Evolutionary conservation across 2,113 vertebrate genomes (phyloP).

Genomic region (Naja naja): DNA sequence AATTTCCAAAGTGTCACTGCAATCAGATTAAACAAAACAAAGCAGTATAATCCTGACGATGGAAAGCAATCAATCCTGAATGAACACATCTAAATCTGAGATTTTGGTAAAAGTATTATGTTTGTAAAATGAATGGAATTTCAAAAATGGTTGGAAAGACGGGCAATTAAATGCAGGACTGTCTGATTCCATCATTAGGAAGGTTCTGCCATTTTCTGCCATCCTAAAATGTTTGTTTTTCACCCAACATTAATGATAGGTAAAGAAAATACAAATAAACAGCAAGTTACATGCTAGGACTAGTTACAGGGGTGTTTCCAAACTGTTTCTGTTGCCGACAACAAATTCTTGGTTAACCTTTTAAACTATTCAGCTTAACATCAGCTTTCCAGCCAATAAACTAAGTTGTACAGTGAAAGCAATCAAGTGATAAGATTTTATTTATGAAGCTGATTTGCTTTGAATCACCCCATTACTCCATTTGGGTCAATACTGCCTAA

Average conservation of each 20-base stretch:
- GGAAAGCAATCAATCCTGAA: not conserved
- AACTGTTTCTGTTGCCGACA: not conserved
- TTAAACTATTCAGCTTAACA: not conserved
- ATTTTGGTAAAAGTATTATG: not conserved
- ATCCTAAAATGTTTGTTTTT: not conserved
- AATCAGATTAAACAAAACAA: slow-evolving; percentile 12
- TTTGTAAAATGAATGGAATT: not conserved
- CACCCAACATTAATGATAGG: not conserved
- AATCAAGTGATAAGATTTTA: not conserved
- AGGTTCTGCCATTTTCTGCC: not conserved
- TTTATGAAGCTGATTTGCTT: not conserved
- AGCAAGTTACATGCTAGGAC: not conserved
- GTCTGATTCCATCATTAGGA: not conserved
- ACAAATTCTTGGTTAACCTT: not conserved
- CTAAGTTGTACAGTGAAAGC: not conserved
- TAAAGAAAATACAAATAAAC: not conserved
- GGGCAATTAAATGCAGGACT: not conserved
- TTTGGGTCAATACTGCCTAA: no score
- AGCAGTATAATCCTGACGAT: not conserved
- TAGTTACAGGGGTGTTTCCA: not conserved
- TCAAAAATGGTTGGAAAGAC: not conserved
- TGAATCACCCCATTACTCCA: not conserved
- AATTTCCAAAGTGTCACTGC: not conserved
- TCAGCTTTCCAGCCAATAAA: not conserved
- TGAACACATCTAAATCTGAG: not conserved